phyloP scores from a whole-genome alignment of 2,113 vertebrate genomes.

The Rhegmatorhina hoffmannsi region DNA sequence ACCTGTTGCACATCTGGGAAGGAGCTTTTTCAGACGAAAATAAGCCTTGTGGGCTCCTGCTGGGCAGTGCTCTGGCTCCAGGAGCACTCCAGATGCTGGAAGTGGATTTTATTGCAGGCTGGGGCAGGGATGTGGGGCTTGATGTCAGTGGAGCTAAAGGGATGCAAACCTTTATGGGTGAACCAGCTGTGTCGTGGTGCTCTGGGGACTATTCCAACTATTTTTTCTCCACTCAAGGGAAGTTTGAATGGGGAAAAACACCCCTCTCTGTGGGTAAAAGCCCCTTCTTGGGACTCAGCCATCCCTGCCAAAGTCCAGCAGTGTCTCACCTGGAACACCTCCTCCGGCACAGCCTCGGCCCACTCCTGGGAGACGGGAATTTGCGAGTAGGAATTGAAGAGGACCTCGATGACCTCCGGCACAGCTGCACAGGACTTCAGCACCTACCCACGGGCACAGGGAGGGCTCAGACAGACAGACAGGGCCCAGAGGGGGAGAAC shows the following conservation, averaged over 20 bases:
- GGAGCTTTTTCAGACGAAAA: background rate
- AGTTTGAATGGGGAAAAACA: background rate
- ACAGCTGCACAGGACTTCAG: constrained; percentile 58
- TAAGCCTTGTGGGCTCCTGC: accelerated
- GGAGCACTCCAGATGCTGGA: background rate
- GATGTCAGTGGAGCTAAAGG: background rate
- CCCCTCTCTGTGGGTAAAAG: background rate
- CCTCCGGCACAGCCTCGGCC: constrained; percentile 55
- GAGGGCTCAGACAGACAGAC: background rate
- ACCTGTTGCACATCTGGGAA: accelerated
- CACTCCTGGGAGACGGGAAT: constrained; percentile 67
- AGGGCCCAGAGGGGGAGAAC: background rate
- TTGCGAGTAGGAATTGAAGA: constrained; percentile 77
- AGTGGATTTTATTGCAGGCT: background rate
- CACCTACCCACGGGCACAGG: background rate
- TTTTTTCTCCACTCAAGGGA: background rate
- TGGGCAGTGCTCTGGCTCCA: background rate
- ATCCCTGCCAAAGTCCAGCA: accelerated
- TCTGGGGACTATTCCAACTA: background rate
- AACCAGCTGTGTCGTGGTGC: accelerated
- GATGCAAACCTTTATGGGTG: background rate
- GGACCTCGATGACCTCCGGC: constrained; percentile 69
- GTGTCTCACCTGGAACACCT: constrained; percentile 66
- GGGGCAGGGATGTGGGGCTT: background rate
- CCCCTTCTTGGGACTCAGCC: background rate